These are phyloP conservation scores for Terebella lapidaria DNA, from an alignment of 2,888 invertebrate species.

Conservation along the genomic window DNA sequence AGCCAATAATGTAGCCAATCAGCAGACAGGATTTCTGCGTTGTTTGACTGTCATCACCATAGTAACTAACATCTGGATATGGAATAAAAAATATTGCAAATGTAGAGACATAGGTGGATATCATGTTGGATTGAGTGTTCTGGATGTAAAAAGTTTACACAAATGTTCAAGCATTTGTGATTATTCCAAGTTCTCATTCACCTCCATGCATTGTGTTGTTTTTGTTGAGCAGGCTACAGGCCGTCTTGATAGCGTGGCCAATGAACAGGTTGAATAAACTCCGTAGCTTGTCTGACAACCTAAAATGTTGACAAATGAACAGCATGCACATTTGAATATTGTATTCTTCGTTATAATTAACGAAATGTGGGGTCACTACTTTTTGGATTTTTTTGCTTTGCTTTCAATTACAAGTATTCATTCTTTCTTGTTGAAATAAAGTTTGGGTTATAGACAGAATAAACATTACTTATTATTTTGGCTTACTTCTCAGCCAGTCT, in stretches of 20 bases:
- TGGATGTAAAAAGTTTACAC: background rate
- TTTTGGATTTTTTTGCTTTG: too few species aligned
- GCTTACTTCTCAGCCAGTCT: conserved; percentile 52
- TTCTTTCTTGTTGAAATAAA: too few species aligned
- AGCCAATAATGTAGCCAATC: conserved; percentile 69
- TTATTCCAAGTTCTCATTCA: background rate
- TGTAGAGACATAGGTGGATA: background rate
- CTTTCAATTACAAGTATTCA: too few species aligned
- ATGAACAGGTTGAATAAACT: conserved; percentile 87
- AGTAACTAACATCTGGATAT: conserved; percentile 36
- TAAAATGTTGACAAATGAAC: too few species aligned
- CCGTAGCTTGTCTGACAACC: conserved; percentile 63
- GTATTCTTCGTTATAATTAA: too few species aligned
- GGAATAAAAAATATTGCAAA: conserved; percentile 10
- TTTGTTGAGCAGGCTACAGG: conserved; percentile 65
- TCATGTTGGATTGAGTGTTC: background rate
- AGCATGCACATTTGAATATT: background rate
- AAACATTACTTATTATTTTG: too few species aligned
- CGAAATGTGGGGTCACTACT: too few species aligned
- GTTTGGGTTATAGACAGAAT: too few species aligned
- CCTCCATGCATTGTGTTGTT: conserved; percentile 58
- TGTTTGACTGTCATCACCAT: conserved; percentile 24
- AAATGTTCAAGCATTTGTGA: background rate
- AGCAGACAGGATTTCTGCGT: conserved; percentile 58
- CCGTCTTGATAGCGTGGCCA: conserved; percentile 76